Conservation (phyloP, 2,888 invertebrate genomes). For the Anoplius nigerrimus region DNA sequence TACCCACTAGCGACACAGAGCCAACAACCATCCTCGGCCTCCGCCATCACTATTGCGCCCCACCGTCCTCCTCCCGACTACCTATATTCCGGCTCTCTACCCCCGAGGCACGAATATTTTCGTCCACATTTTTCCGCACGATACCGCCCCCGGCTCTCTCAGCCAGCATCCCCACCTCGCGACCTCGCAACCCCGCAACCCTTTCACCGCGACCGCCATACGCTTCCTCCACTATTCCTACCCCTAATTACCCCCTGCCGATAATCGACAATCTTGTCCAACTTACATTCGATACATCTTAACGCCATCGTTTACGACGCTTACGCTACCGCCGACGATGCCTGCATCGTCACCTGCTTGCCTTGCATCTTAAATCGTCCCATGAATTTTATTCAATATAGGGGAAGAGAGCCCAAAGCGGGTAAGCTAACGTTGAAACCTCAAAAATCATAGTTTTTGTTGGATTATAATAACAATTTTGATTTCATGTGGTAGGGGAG, state of each 20-base stretch:
- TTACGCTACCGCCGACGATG: not conserved
- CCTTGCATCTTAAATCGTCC: too few relatives aligned
- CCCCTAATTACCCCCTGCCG: not conserved
- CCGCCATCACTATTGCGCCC: not conserved
- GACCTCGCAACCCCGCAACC: not conserved
- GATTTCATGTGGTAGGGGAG: too few relatives aligned
- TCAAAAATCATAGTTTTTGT: too few relatives aligned
- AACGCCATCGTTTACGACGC: not conserved
- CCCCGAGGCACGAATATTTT: constrained; percentile 50
- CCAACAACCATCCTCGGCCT: not conserved
- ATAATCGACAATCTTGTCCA: not conserved
- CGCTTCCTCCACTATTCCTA: not conserved
- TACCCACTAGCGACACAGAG: too few relatives aligned
- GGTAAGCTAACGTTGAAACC: too few relatives aligned
- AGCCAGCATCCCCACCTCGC: constrained; percentile 20
- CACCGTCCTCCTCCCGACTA: constrained; percentile 3
- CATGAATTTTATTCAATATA: too few relatives aligned
- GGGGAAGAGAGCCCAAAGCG: too few relatives aligned
- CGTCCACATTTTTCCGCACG: constrained; percentile 44
- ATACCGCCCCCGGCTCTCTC: constrained; percentile 31
- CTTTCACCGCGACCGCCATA: too few relatives aligned
- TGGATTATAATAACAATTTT: too few relatives aligned
- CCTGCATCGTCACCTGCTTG: too few relatives aligned
- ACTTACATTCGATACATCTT: not conserved
- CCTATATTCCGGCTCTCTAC: constrained; percentile 23